A percentile compares a stretch with the other conserved stretches of the same genome.
Conservation (phyloP, 2,797 vertebrate genomes). For the Gambusia yucatana region DNA sequence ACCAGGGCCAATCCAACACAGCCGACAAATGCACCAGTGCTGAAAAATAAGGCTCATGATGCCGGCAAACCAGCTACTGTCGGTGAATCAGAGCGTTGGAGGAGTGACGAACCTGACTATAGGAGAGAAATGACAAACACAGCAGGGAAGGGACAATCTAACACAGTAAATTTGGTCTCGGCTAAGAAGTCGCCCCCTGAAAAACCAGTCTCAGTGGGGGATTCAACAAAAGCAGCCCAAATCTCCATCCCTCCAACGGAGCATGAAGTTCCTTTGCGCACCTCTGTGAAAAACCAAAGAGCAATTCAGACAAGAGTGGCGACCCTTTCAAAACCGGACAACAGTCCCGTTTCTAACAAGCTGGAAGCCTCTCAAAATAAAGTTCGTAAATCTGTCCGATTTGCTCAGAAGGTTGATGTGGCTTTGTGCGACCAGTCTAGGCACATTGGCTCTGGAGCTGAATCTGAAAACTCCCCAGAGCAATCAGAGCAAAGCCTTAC, state of each 20-base stretch:
- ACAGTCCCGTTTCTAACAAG: constrained; percentile 16
- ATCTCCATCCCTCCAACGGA: constrained; percentile 7
- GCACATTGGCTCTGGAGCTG: constrained; percentile 9
- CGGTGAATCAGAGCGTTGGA: constrained; percentile 17
- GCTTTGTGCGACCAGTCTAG: constrained; percentile 11
- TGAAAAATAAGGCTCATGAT: constrained; percentile 32
- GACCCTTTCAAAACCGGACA: constrained; percentile 17
- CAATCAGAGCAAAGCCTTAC: constrained; percentile 20
- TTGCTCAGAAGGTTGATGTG: constrained; percentile 56
- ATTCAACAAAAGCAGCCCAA: constrained; percentile 34
- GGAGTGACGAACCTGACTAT: constrained; percentile 16
- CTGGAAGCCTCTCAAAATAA: constrained; percentile 34
- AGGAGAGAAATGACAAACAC: constrained; percentile 31
- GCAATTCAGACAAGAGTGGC: constrained; percentile 18
- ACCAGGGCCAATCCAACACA: constrained; percentile 11
- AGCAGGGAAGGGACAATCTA: constrained; percentile 21
- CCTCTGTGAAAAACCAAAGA: constrained; percentile 30
- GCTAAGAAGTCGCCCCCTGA: constrained; percentile 25
- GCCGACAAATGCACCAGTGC: constrained; percentile 6
- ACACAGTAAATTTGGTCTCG: constrained; percentile 21
- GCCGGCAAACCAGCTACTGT: constrained; percentile 21
- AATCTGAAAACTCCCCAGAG: constrained; percentile 27
- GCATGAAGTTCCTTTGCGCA: background rate
- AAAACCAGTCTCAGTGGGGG: constrained; percentile 24
- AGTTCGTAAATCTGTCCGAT: constrained; percentile 72